phyloP scores from a whole-genome alignment of 2,797 vertebrate genomes.

The Rhadinocentrus ornatus region DNA sequence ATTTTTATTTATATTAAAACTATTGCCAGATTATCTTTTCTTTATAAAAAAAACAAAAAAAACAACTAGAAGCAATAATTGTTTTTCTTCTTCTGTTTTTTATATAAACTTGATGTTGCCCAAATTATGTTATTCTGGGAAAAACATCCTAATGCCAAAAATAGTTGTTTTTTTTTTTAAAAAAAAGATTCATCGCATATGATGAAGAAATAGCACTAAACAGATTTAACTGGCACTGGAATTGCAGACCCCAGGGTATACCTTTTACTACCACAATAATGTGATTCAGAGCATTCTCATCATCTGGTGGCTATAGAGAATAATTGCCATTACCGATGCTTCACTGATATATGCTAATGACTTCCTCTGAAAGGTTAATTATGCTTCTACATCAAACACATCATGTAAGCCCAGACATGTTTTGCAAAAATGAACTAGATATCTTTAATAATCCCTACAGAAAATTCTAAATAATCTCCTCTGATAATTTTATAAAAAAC shows the following conservation, averaged over 20 bases:
- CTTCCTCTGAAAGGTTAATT: constrained; percentile 48
- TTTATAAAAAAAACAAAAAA: too few species aligned
- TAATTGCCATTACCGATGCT: constrained; percentile 35
- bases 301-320: constrained; percentile 7
- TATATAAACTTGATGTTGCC: neutral
- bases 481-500: neutral
- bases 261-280: constrained; percentile 14
- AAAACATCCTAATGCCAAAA: neutral
- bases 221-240: neutral
- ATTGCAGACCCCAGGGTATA: neutral
- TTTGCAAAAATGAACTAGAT: neutral
- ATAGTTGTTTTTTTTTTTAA: neutral
- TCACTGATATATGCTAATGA: constrained; percentile 29
- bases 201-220: neutral
- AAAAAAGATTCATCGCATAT: neutral
- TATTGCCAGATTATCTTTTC: neutral
- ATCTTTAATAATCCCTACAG: neutral
- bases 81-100: neutral
- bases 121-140: too few species aligned
- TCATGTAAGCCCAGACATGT: constrained; percentile 17
- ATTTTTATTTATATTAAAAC: neutral
- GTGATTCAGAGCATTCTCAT: constrained; percentile 24
- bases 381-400: constrained; percentile 16
- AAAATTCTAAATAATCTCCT: neutral
- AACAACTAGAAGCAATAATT: neutral